Base-by-base conservation (phyloP, 2,113 vertebrate species). In the Columba livia region DNA sequence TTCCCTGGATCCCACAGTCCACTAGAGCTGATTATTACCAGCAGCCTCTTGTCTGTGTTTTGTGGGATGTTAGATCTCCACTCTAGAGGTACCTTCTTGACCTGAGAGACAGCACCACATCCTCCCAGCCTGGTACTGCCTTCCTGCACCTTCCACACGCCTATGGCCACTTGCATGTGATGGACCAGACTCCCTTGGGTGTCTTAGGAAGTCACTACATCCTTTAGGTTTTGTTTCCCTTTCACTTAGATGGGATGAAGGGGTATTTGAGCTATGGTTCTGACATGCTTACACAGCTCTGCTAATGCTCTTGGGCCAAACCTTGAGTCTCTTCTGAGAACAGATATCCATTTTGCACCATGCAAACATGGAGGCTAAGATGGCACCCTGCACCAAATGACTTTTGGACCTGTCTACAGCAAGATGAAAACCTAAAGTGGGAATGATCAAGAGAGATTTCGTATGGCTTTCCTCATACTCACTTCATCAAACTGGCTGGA, bases 401-500 rank as follows among this genome's bases (percentile, higher is more conserved):
- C 21, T 67, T 86, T 61, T 67, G 15, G 17, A 34, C 21, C 9
- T 44, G 16, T 48, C 53, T 79, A 47, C 25, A 67, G 11, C 44
- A 60, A 71, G 44, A 38, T 12, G 60, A 73, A 86, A 69, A 18
- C 26, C 25, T 23, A 10, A 61, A 67, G 26, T 10, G 16, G 26
- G 64, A 48, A 54, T 54, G 40, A n/a, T 48, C 26, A 54, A 53
- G 47, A 50, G 44, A 18, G 32, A 21, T 50, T 78, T 38, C 4
- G 0, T 16, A 58, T 34, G n/a, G 5, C 51, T 29, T 34, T 88
- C 50, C 32, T 28, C 29, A 65, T 10, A 28, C 65, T 93, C 93
- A 99, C 98, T 97, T 98, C 72, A n/a, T 98, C 93, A 91, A 98
- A 97, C 64, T 88, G 66, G 29, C 96, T 79, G 4, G 98, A 98